phyloP scores from a whole-genome alignment of 2,113 vertebrate genomes.

The Lepidothrix coronata region DNA sequence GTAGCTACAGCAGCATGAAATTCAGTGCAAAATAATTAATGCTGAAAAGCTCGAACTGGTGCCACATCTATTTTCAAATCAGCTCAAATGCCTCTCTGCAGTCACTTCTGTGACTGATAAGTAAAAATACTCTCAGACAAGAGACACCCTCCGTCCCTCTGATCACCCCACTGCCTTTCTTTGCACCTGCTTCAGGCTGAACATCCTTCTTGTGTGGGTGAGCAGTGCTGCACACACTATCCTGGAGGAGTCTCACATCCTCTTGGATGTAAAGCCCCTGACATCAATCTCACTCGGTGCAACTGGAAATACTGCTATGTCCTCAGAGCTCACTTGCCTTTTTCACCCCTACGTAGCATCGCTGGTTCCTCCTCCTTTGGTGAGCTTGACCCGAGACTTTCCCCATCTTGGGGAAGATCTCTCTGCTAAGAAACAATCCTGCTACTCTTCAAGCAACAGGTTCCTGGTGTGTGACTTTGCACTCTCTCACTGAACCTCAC shows the following conservation, averaged over 20 bases:
- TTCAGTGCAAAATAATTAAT: conserved; percentile 44
- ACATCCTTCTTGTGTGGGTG: neutral
- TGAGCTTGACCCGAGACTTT: neutral
- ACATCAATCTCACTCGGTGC: neutral
- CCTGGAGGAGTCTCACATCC: neutral
- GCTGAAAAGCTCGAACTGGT: neutral
- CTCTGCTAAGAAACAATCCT: neutral
- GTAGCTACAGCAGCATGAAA: conserved; percentile 40
- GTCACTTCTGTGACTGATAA: neutral
- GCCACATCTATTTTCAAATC: neutral
- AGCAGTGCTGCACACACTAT: neutral
- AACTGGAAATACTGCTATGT: neutral
- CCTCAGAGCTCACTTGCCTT: neutral
- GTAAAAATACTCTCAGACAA: neutral
- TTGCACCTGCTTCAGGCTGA: conserved; percentile 26
- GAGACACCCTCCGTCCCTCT: neutral
- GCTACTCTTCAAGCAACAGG: neutral
- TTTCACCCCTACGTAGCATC: neutral
- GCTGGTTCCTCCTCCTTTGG: neutral
- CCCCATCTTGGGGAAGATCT: neutral
- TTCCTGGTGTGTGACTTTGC: neutral
- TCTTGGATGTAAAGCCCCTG: neutral
- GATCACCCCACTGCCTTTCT: neutral
- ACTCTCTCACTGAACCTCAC: neutral
- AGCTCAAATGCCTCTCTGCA: neutral